phyloP scores from a whole-genome alignment of 2,888 invertebrate genomes.

The Drosophila bunnanda region DNA sequence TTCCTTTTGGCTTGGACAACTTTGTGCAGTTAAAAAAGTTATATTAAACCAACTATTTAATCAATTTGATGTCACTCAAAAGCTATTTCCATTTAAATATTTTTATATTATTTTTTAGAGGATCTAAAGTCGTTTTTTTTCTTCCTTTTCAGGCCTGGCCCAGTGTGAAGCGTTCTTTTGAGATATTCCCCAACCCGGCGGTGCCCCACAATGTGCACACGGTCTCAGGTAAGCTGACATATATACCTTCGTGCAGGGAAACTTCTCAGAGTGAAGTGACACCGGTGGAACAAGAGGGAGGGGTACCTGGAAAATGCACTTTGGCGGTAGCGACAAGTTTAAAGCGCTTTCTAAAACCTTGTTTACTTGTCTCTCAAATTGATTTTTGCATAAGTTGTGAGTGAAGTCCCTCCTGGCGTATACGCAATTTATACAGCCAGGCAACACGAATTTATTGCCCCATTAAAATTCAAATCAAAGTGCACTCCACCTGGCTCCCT shows the following conservation, averaged over 20 bases:
- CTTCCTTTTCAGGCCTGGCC: slow-evolving; percentile 82
- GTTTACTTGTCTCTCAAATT: slow-evolving; percentile 62
- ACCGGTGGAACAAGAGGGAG: slow-evolving; percentile 9
- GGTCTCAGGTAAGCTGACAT: slow-evolving; percentile 82
- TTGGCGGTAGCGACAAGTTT: slow-evolving; percentile 58
- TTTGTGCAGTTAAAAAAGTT: not conserved
- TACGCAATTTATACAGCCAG: slow-evolving; percentile 47
- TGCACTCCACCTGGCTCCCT: slow-evolving; percentile 37
- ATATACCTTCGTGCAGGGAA: slow-evolving; percentile 9
- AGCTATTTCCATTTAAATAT: not conserved
- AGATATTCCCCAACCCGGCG: slow-evolving; percentile 75
- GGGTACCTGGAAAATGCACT: slow-evolving; percentile 54
- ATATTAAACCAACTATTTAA: not conserved
- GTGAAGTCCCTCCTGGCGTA: slow-evolving; percentile 17
- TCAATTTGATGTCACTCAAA: slow-evolving; percentile 4
- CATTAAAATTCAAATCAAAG: slow-evolving; percentile 43
- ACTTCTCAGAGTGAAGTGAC: slow-evolving; percentile 67
- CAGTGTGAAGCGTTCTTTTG: slow-evolving; percentile 82
- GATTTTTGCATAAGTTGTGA: slow-evolving; percentile 52
- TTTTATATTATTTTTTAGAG: not conserved
- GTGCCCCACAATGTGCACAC: slow-evolving; percentile 80
- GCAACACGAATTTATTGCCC: slow-evolving; percentile 48
- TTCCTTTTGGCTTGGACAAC: not conserved
- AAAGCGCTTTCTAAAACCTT: slow-evolving; percentile 49
- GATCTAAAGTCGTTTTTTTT: not conserved